These are phyloP conservation scores for Phaethon lepturus DNA, from an alignment of 2,113 vertebrate genomes.

Conservation along the genomic window DNA sequence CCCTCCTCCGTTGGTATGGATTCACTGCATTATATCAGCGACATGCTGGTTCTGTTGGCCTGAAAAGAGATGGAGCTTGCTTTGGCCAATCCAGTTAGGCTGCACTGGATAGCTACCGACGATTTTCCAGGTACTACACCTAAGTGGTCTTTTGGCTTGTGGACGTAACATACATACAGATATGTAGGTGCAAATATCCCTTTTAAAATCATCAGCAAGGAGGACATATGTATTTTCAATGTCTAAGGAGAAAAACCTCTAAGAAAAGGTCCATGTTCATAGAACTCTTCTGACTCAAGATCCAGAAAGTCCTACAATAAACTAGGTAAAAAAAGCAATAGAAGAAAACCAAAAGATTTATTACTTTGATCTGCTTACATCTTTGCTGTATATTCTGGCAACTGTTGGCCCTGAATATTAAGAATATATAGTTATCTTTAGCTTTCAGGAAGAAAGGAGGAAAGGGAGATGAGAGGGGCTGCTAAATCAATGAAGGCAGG, in stretches of 20 bases:
- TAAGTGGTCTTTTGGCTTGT: neutral
- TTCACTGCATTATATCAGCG: neutral
- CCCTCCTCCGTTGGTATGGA: neutral
- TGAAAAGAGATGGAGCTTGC: neutral
- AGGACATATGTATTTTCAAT: neutral
- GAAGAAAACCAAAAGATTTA: rapidly evolving
- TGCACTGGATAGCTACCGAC: neutral
- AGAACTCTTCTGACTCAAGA: neutral
- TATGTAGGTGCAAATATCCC: neutral
- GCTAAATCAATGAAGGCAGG: neutral
- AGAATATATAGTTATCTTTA: neutral
- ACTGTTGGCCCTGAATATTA: neutral
- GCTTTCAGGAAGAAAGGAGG: neutral
- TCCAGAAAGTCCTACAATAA: neutral
- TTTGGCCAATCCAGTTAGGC: neutral
- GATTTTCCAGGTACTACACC: neutral
- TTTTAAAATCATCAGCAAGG: neutral
- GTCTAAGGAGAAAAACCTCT: neutral
- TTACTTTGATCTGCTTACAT: neutral
- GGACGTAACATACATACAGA: neutral
- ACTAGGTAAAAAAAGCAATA: neutral
- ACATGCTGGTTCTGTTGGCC: neutral
- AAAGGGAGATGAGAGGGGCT: rapidly evolving
- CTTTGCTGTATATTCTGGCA: neutral
- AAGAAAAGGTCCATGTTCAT: neutral